phyloP scores from a whole-genome alignment of 1,140 invertebrate genomes.

The Nasonia giraulti region DNA sequence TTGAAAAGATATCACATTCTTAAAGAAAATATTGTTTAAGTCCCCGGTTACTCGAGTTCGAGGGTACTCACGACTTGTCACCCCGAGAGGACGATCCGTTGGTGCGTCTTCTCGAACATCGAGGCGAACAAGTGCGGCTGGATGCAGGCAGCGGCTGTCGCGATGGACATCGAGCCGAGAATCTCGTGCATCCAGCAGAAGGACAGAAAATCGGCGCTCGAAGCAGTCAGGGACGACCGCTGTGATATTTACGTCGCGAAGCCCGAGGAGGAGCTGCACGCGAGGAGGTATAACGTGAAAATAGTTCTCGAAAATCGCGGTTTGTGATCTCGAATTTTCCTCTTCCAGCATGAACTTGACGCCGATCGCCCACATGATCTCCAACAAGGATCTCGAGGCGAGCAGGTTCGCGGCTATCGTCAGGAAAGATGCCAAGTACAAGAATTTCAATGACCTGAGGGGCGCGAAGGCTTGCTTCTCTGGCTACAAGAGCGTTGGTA shows the following conservation, averaged over 20 bases:
- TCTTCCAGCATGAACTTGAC: conserved; percentile 75
- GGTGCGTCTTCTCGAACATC: conserved; percentile 76
- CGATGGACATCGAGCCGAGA: conserved; percentile 83
- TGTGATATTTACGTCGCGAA: conserved; percentile 81
- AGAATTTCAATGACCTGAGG: conserved; percentile 77
- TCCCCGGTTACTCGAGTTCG: conserved; percentile 78
- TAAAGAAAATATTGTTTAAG: conserved; percentile 61
- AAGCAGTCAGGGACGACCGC: conserved; percentile 75
- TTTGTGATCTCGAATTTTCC: not conserved
- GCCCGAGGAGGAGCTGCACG: conserved; percentile 77
- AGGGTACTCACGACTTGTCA: conserved; percentile 79
- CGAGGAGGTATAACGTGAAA: conserved; percentile 66
- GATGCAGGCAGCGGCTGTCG: conserved; percentile 80
- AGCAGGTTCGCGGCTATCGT: conserved; percentile 83
- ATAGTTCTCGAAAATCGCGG: not conserved
- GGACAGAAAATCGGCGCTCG: conserved; percentile 78
- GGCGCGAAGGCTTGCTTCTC: conserved; percentile 83
- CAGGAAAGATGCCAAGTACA: conserved; percentile 76
- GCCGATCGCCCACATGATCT: conserved; percentile 80
- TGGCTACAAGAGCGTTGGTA: conserved; percentile 76
- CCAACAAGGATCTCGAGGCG: conserved; percentile 76
- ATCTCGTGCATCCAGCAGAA: conserved; percentile 79
- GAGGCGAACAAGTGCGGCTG: conserved; percentile 84
- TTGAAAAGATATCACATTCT: not conserved
- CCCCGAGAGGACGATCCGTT: conserved; percentile 76